Evolutionary conservation across 2,888 invertebrate genomes (phyloP).

Genomic region (Thalpophila matura): DNA sequence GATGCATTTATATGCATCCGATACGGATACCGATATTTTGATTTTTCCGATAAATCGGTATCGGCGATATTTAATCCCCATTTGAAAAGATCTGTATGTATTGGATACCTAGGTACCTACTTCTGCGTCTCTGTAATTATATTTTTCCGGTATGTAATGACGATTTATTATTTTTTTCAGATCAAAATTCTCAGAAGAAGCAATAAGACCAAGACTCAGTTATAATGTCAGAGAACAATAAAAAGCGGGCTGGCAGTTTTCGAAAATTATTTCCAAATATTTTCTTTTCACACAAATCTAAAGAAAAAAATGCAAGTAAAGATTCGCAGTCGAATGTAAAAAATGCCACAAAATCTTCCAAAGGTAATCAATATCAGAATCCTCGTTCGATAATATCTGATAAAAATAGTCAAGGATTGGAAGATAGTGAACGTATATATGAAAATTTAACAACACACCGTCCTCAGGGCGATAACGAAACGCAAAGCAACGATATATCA

Average conservation of each 20-base stretch:
- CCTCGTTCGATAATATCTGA: conserved; percentile 75
- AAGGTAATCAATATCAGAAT: conserved; percentile 81
- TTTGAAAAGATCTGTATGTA: too few relatives aligned
- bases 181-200: neutral
- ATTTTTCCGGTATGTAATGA: conserved; percentile 3
- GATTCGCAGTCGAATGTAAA: conserved; percentile 59
- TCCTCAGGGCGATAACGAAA: conserved; percentile 67
- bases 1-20: too few relatives aligned
- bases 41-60: too few relatives aligned
- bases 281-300: conserved; percentile 81
- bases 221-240: conserved; percentile 79
- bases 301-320: conserved; percentile 73
- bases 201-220: neutral
- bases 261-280: conserved; percentile 82
- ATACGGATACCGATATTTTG: too few relatives aligned
- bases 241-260: conserved; percentile 82
- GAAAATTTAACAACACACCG: conserved; percentile 79
- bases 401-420: conserved; percentile 63
- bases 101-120: too few relatives aligned
- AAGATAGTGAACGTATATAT: conserved; percentile 80
- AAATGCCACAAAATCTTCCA: conserved; percentile 66
- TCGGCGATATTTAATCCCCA: too few relatives aligned
- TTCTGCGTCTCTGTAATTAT: too few relatives aligned
- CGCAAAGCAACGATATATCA: conserved; percentile 67
- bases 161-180: conserved; percentile 38